Conservation (phyloP, 2,888 invertebrate genomes). For the Orchestes rusci region DNA sequence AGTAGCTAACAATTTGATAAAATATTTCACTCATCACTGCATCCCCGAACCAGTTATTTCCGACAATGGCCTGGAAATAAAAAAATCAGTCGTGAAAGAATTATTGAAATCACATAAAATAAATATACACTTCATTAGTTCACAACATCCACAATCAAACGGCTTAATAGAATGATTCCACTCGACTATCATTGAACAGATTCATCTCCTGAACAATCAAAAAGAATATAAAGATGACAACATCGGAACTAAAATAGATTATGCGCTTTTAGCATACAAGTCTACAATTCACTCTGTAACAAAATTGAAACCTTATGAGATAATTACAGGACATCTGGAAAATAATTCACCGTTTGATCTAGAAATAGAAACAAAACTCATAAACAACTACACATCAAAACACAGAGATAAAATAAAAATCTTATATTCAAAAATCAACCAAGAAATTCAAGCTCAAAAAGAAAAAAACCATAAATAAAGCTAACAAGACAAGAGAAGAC, state of each 20-base stretch:
- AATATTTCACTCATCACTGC: conserved; percentile 25
- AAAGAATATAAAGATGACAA: conserved; percentile 4
- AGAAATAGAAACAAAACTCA: not conserved
- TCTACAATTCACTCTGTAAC: conserved; percentile 11
- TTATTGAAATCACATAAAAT: conserved; percentile 23
- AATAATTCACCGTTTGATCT: not conserved
- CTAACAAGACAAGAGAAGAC: conserved; percentile 1
- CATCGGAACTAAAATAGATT: conserved; percentile 10
- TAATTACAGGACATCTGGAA: conserved; percentile 1
- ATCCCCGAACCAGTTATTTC: conserved; percentile 22
- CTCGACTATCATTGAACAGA: conserved; percentile 18
- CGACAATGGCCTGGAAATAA: conserved; percentile 25
- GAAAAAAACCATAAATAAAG: conserved; percentile 2
- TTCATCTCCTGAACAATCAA: conserved; percentile 11
- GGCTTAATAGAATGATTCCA: conserved; percentile 21
- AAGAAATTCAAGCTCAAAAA: conserved; percentile 3
- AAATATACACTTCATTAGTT: conserved; percentile 20
- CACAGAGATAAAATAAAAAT: conserved; percentile 8
- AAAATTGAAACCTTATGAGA: conserved; percentile 8
- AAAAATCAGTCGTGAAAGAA: conserved; percentile 21
- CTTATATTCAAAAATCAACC: conserved; percentile 7
- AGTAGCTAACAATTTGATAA: conserved; percentile 18
- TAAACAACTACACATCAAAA: not conserved
- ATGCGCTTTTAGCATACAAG: conserved; percentile 11
- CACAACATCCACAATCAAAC: conserved; percentile 24